Evolutionary conservation across 1,140 invertebrate genomes (phyloP).

Genomic region (Tribolium castaneum): DNA sequence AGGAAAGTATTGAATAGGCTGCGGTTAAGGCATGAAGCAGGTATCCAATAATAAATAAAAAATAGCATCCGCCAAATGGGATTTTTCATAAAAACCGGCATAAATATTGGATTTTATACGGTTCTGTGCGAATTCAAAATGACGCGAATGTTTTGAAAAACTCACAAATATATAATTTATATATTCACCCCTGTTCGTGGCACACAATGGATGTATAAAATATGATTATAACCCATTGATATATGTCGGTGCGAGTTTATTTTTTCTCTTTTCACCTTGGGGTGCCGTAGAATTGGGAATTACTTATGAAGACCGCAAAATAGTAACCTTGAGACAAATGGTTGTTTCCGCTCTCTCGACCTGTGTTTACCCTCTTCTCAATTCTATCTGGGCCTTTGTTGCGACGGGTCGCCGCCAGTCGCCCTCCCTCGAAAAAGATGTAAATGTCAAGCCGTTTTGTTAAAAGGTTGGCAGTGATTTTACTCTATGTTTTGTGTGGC

Average conservation of each 20-base stretch:
- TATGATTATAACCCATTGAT: slow-evolving; percentile 48
- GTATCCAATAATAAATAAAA: slow-evolving; percentile 34
- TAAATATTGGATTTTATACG: slow-evolving; percentile 40
- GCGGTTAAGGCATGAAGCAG: slow-evolving; percentile 30
- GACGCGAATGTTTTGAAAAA: slow-evolving; percentile 39
- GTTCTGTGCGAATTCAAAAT: slow-evolving; percentile 35
- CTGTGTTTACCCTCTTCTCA: slow-evolving; percentile 39
- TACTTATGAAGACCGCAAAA: slow-evolving; percentile 37
- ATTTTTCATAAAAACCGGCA: slow-evolving; percentile 35
- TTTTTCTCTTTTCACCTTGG: slow-evolving; percentile 30
- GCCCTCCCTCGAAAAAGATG: slow-evolving; percentile 18
- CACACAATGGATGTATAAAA: slow-evolving; percentile 49
- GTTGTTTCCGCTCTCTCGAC: slow-evolving; percentile 40
- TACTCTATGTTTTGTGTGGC: slow-evolving; percentile 32
- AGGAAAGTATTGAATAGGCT: slow-evolving; percentile 28
- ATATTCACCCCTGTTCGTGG: slow-evolving; percentile 49
- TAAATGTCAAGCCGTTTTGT: slow-evolving; percentile 34
- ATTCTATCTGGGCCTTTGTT: slow-evolving; percentile 32
- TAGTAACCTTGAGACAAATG: slow-evolving; percentile 42
- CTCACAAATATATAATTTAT: slow-evolving; percentile 50
- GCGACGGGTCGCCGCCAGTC: not conserved
- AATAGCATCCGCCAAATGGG: slow-evolving; percentile 28
- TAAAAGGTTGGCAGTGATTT: slow-evolving; percentile 21
- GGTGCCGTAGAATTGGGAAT: slow-evolving; percentile 22
- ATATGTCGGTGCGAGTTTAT: slow-evolving; percentile 43